phyloP scores from a whole-genome alignment of 2,797 vertebrate species.

The Gallinago nigripennis region DNA sequence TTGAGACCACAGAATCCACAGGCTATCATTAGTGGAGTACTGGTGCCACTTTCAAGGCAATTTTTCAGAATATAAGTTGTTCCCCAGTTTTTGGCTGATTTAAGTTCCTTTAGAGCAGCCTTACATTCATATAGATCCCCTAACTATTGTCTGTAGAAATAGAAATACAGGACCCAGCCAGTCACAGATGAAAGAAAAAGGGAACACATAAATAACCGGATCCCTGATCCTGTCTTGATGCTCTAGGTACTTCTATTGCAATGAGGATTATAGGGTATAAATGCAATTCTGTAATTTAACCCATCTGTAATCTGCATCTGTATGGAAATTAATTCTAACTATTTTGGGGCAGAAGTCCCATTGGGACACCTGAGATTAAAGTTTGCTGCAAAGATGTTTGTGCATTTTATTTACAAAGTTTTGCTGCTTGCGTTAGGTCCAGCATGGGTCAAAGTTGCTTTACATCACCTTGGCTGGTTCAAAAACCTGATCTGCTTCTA shows the following conservation, averaged over 20 bases:
- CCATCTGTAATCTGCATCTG: background rate
- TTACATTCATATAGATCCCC: background rate
- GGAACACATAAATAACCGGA: background rate
- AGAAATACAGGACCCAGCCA: background rate
- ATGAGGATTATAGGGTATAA: background rate
- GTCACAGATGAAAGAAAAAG: background rate
- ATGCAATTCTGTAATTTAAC: background rate
- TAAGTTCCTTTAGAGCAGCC: background rate
- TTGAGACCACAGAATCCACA: background rate
- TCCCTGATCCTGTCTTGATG: background rate
- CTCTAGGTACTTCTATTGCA: background rate
- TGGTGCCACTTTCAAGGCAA: background rate
- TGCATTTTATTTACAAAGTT: background rate
- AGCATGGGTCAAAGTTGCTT: background rate
- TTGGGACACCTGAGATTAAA: background rate
- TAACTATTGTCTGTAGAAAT: background rate
- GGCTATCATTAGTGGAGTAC: background rate
- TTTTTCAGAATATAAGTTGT: background rate
- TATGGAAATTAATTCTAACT: background rate
- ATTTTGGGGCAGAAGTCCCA: background rate
- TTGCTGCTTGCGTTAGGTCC: background rate
- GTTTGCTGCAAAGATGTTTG: constrained; percentile 7
- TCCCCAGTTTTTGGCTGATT: background rate
- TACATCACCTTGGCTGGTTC: background rate
- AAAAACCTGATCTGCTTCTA: too few relatives aligned